Evolutionary conservation across 2,888 invertebrate genomes (phyloP).

Genomic region (Acleris emargana): DNA sequence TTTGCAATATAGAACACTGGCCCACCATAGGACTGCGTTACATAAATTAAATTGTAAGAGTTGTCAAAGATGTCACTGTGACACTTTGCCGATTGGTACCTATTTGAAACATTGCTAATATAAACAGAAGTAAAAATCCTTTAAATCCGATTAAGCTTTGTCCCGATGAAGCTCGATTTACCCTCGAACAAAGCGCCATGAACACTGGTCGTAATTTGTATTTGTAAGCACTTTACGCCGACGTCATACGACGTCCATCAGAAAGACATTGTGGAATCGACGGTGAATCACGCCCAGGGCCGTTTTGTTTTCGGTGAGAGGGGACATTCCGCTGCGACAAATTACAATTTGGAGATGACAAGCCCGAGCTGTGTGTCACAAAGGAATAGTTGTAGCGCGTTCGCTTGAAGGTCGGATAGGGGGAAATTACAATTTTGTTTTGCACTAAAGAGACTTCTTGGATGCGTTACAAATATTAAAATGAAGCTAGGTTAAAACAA

Average conservation of each 20-base stretch:
- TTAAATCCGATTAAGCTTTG: background rate
- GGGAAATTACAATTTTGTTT: constrained; percentile 7
- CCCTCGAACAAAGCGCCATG: constrained; percentile 33
- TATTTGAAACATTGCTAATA: too few relatives aligned
- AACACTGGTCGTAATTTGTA: constrained; percentile 40
- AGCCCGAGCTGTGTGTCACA: constrained; percentile 21
- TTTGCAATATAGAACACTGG: too few relatives aligned
- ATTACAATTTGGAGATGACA: constrained; percentile 27
- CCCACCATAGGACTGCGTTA: too few relatives aligned
- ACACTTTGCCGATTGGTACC: too few relatives aligned
- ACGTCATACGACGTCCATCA: constrained; percentile 40
- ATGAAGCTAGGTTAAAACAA: background rate
- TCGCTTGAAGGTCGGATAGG: constrained; percentile 18
- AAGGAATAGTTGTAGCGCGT: constrained; percentile 27
- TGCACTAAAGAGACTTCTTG: background rate
- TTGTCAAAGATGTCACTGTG: too few relatives aligned
- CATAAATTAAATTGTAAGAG: too few relatives aligned
- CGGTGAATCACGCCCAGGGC: constrained; percentile 35
- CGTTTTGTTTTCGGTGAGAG: constrained; percentile 27
- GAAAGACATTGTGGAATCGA: constrained; percentile 41
- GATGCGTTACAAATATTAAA: too few relatives aligned
- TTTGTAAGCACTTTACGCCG: constrained; percentile 44
- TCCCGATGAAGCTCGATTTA: constrained; percentile 17
- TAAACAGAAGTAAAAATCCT: too few relatives aligned
- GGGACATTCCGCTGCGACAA: constrained; percentile 22